These are phyloP conservation scores for Drosophila differens DNA, from an alignment of 2,888 invertebrate genomes.

Conservation along the genomic window DNA sequence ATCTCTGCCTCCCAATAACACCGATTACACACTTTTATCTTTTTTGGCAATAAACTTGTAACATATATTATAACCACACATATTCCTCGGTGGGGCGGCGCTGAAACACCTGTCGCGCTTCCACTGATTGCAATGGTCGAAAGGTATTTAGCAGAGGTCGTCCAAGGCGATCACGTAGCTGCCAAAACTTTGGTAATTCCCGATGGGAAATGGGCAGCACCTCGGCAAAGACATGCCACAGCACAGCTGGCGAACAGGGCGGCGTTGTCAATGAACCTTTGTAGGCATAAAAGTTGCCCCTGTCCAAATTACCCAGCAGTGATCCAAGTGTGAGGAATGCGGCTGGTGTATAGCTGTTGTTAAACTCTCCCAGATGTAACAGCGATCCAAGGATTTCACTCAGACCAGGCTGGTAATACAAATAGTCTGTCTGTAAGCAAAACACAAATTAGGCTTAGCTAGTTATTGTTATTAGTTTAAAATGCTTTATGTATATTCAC, in stretches of 20 bases:
- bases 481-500: background rate
- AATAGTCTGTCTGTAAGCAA: slow-evolving; percentile 38
- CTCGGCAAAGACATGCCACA: slow-evolving; percentile 89
- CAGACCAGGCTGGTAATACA: slow-evolving; percentile 66
- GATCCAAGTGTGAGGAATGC: slow-evolving; percentile 73
- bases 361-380: slow-evolving; percentile 62
- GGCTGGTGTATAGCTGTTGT: slow-evolving; percentile 62
- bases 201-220: slow-evolving; percentile 85
- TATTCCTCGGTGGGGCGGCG: slow-evolving; percentile 83
- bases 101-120: slow-evolving; percentile 70
- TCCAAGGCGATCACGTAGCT: slow-evolving; percentile 58
- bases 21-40: background rate
- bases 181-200: slow-evolving; percentile 80
- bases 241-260: slow-evolving; percentile 89
- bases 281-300: slow-evolving; percentile 79
- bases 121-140: slow-evolving; percentile 70
- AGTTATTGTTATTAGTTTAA: background rate
- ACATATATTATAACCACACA: slow-evolving; percentile 42
- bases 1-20: slow-evolving; percentile 4
- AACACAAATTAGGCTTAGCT: rapidly evolving
- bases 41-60: slow-evolving; percentile 35
- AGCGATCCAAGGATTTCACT: slow-evolving; percentile 70
- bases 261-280: slow-evolving; percentile 91
- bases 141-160: slow-evolving; percentile 67
- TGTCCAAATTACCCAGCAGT: slow-evolving; percentile 72